Conservation (phyloP, 2,797 vertebrate species). For the Pseudotriccus pelzelni region DNA sequence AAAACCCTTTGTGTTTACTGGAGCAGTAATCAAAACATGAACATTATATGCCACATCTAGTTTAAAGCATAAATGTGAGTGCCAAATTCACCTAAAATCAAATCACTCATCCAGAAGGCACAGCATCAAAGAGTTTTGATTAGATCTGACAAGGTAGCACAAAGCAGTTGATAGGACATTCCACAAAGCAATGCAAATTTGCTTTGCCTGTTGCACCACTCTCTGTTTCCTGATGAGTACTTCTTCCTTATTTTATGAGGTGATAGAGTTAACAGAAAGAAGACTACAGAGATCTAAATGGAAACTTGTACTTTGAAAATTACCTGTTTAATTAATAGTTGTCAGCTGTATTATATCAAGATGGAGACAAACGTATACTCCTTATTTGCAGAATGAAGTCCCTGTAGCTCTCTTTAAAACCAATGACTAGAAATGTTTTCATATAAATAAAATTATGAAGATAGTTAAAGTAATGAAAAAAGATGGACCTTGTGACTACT, state of each 20-base stretch:
- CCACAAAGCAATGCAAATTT: not conserved
- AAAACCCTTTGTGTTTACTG: conserved; percentile 3
- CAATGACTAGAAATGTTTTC: not conserved
- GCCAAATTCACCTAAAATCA: conserved; percentile 48
- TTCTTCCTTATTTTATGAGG: not conserved
- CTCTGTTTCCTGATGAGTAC: not conserved
- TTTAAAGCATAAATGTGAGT: conserved; percentile 40
- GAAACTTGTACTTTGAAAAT: not conserved
- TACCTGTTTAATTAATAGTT: not conserved
- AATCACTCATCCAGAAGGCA: conserved; percentile 27
- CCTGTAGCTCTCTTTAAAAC: not conserved
- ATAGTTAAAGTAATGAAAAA: not conserved
- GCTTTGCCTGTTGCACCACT: not conserved
- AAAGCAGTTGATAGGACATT: not conserved
- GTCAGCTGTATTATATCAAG: not conserved
- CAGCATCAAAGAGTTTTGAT: conserved; percentile 30
- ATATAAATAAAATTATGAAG: not conserved
- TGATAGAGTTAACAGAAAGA: not conserved
- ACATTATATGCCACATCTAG: conserved; percentile 13
- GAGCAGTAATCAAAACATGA: conserved; percentile 44
- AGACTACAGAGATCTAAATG: not conserved
- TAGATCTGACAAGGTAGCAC: not conserved
- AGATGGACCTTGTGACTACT: not conserved
- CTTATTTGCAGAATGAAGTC: not conserved
- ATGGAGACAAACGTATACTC: not conserved